A percentile compares a stretch with the other conserved stretches of the same genome.
Evolutionary conservation across 2,797 vertebrate genomes (phyloP).

Genomic region (Centroberyx gerrardi): DNA sequence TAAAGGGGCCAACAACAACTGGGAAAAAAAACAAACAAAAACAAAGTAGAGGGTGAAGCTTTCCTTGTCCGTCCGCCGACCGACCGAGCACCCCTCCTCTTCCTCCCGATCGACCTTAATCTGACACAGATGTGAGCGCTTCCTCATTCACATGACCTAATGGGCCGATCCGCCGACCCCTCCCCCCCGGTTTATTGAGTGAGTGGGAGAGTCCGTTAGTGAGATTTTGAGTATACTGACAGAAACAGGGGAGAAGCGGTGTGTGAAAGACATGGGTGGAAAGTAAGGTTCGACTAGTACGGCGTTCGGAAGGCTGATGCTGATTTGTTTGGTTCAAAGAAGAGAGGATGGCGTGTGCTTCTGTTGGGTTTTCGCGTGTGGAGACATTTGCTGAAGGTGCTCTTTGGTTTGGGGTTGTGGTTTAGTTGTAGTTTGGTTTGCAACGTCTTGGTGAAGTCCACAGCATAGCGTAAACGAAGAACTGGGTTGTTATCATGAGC

Average conservation of each 20-base stretch:
- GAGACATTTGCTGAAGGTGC: too few relatives aligned
- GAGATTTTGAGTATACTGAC: background rate
- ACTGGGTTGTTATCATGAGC: too few relatives aligned
- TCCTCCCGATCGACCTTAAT: constrained; percentile 69
- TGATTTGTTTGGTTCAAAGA: too few relatives aligned
- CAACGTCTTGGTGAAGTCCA: too few relatives aligned
- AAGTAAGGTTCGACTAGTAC: too few relatives aligned
- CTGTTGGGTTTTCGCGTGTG: too few relatives aligned
- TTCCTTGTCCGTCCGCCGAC: constrained; percentile 35
- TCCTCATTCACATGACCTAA: constrained; percentile 88
- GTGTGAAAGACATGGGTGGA: background rate
- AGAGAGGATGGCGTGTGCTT: too few relatives aligned
- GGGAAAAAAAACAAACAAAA: constrained; percentile 15
- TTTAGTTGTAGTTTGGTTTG: too few relatives aligned
- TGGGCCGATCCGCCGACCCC: constrained; percentile 58
- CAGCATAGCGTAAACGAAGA: too few relatives aligned
- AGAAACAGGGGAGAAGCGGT: background rate
- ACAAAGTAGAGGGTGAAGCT: constrained; percentile 21
- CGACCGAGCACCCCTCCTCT: constrained; percentile 25
- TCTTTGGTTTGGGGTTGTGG: too few relatives aligned
- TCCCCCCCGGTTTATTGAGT: constrained; percentile 6
- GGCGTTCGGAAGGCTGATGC: too few relatives aligned
- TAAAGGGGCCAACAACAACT: constrained; percentile 41
- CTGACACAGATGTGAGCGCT: constrained; percentile 83
- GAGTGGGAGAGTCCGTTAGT: background rate